Conservation (phyloP, 2,113 vertebrate species). For the Ivindomyrus marchei region DNA sequence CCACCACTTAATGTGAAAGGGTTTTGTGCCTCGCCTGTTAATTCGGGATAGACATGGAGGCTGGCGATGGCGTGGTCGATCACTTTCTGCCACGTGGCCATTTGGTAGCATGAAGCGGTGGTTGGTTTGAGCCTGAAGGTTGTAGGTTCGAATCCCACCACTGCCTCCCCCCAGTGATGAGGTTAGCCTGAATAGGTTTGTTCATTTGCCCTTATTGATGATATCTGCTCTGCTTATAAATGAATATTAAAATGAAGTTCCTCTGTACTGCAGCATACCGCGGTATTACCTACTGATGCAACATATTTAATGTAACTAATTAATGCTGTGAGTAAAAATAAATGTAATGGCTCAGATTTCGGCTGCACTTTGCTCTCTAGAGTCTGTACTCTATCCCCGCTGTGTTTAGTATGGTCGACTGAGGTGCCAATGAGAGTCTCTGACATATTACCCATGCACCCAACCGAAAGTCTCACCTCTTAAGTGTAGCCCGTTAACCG, state of each 20-base stretch:
- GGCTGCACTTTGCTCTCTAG: conserved; percentile 11
- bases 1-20: background rate
- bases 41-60: background rate
- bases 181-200: background rate
- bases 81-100: background rate
- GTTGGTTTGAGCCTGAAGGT: background rate
- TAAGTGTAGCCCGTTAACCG: background rate
- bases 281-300: background rate
- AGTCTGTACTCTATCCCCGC: background rate
- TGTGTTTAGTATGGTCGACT: background rate
- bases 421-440: background rate
- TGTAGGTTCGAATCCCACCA: background rate
- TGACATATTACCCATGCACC: background rate
- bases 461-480: background rate
- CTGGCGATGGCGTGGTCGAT: background rate
- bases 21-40: background rate
- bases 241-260: background rate
- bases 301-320: background rate
- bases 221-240: background rate
- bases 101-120: background rate
- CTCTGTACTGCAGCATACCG: background rate
- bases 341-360: background rate
- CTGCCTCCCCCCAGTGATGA: background rate
- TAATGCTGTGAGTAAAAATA: conserved; percentile 2
- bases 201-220: background rate